Percentiles rank a stretch among this genome's conserved stretches.
Evolutionary conservation across 2,113 vertebrate genomes (phyloP).

Genomic region (Calypte anna): DNA sequence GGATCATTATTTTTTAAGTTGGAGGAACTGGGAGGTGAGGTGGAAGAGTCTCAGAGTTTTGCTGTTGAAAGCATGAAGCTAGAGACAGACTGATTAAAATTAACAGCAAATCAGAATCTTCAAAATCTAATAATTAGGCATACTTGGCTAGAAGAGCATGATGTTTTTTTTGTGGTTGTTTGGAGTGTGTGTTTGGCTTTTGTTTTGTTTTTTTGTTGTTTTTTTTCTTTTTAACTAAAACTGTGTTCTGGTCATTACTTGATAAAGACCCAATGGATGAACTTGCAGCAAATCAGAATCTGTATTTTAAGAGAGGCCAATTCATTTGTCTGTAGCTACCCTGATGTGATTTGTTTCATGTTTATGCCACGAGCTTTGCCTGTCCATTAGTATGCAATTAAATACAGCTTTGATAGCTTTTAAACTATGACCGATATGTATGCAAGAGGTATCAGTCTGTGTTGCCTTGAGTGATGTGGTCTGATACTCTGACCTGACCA

Average conservation of each 20-base stretch:
- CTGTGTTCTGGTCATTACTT: not conserved
- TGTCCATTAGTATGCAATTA: not conserved
- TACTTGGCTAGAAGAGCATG: not conserved
- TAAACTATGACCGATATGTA: not conserved
- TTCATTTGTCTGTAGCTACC: not conserved
- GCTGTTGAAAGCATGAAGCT: not conserved
- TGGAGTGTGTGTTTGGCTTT: not conserved
- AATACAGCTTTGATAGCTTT: not conserved
- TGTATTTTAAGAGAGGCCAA: not conserved
- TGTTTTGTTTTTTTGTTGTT: not conserved
- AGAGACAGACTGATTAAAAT: not conserved
- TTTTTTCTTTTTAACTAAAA: not conserved
- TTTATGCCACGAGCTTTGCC: not conserved
- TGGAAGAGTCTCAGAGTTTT: not conserved
- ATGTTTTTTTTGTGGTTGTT: not conserved
- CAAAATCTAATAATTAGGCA: not conserved
- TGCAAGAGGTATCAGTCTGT: not conserved
- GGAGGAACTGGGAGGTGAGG: not conserved
- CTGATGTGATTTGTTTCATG: not conserved
- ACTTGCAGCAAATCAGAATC: not conserved
- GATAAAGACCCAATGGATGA: not conserved
- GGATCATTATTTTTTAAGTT: not conserved
- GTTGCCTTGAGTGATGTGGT: not conserved
- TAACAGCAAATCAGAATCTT: not conserved
- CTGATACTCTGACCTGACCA: not conserved